Base-by-base conservation (phyloP, 2,113 vertebrate species). In the Psittacus erithacus region DNA sequence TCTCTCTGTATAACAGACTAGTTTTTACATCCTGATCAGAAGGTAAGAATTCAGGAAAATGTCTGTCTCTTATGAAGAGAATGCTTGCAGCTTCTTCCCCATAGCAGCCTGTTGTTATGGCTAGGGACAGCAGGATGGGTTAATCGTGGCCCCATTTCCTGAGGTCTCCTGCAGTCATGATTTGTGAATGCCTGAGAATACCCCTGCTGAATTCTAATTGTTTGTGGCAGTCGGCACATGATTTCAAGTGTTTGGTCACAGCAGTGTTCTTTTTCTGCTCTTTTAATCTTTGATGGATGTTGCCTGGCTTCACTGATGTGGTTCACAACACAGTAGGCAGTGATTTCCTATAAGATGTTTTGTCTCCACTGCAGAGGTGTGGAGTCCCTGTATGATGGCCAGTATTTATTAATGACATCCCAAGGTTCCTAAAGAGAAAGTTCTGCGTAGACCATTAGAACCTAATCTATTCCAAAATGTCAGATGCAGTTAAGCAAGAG, bases 231-330 rank as follows among this genome's bases (percentile, higher is more conserved):
- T 93, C 91, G 33, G 96, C 96, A 96, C 96, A 96, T 94, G 96
- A 97, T 97, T 96, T 93, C 95, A 87, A 94, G 95, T 97, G 96
- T 95, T 97, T 96, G 95, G 94, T 97, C 97, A 96, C 96, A 97
- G 97, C 97, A 95, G 97, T 96, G 88, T 95, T 95, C 92, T 22
- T 97, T 97, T 96, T 95, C 97, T 95, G 95, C 65, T 94, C 95
- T 97, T 97, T 97, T 97, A 97, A 97, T 97, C 97, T 97, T 96
- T 97, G 97, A 96, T 96, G 92, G 96, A 96, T 97, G 97, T 96
- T 80, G 82, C 97, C 95, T 96, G 88, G 93, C 81, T 96, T 96
- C 95, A 96, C 96, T 96, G 96, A 96, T 97, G 95, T 92, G 90
- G 79, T 90, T 97, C 92, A 38, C 0, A 1, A 93, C 94, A 88